These are phyloP conservation scores for Coptotermes formosanus DNA, from an alignment of 1,140 invertebrate species.

Conservation along the genomic window DNA sequence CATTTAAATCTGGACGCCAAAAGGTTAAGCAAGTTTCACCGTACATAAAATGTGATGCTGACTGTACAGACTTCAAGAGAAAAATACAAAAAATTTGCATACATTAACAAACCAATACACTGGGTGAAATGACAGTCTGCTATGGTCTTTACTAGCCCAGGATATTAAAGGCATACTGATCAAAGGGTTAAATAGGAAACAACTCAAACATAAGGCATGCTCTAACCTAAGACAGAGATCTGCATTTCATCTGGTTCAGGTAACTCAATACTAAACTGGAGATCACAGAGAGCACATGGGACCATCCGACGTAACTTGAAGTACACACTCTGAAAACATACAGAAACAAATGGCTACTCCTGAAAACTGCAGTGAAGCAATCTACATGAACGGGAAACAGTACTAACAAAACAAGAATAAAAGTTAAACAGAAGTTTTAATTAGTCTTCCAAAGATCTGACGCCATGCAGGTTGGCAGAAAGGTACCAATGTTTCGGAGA, in stretches of 20 bases:
- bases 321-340: conserved; percentile 76
- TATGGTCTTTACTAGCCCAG: no score
- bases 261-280: conserved; percentile 76
- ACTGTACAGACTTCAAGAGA: no score
- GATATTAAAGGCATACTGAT: background rate
- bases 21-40: no score
- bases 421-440: background rate
- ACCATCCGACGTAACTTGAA: conserved; percentile 82
- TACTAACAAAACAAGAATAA: background rate
- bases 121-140: no score
- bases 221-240: conserved; percentile 66
- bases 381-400: background rate
- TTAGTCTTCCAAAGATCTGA: no score
- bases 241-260: conserved; percentile 90
- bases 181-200: background rate
- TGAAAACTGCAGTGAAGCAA: conserved; percentile 27
- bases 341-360: conserved; percentile 50
- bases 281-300: conserved; percentile 76
- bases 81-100: no score
- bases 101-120: no score
- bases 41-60: no score
- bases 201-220: background rate
- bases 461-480: no score
- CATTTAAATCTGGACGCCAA: no score
- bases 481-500: no score